A percentile compares a stretch with the other conserved stretches of the same genome.
phyloP scores from a whole-genome alignment of 2,888 invertebrate genomes.

The Tetanocera ferruginea region DNA sequence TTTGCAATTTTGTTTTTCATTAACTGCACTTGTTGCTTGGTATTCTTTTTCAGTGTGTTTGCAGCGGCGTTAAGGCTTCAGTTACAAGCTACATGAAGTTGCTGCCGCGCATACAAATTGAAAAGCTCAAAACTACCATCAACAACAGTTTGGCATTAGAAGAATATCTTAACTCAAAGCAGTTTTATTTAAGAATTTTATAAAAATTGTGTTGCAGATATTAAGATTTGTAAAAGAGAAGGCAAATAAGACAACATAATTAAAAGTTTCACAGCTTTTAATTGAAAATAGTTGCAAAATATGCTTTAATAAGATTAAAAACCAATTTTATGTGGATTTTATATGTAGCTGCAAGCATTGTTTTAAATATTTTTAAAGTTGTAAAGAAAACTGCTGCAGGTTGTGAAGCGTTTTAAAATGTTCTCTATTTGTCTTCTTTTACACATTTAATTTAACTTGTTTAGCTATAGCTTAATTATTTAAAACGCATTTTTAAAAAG shows the following conservation, averaged over 20 bases:
- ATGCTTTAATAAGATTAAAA: neutral
- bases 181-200: neutral
- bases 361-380: too few relatives aligned
- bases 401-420: too few relatives aligned
- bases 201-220: neutral
- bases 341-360: too few relatives aligned
- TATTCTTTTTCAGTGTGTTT: constrained; percentile 24
- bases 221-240: constrained; percentile 19
- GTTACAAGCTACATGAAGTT: neutral
- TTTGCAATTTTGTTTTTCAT: neutral
- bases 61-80: constrained; percentile 2
- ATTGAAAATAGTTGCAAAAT: neutral
- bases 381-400: too few relatives aligned
- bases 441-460: too few relatives aligned
- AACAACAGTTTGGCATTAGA: neutral
- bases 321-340: neutral
- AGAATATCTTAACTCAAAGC: neutral
- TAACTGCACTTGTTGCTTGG: constrained; percentile 17
- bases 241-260: neutral
- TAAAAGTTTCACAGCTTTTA: neutral
- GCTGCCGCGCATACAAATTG: constrained; percentile 29
- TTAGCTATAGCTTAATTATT: too few relatives aligned
- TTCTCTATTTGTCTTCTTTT: too few relatives aligned
- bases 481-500: too few relatives aligned
- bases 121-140: constrained; percentile 9